These are phyloP conservation scores for Heliangelus exortis DNA, from an alignment of 2,797 vertebrate species.

Conservation along the genomic window DNA sequence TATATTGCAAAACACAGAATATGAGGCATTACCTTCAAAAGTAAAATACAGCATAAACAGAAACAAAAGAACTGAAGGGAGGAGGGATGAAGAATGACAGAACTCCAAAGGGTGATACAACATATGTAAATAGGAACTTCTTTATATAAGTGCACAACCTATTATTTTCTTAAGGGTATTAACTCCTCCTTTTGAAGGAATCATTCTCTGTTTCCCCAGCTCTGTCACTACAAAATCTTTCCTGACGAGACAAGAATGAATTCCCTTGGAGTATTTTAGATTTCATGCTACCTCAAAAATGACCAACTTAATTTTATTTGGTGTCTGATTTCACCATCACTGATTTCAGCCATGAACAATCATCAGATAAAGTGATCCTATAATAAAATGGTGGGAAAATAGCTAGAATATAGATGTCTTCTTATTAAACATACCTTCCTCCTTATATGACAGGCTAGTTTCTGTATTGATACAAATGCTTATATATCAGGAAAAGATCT, in stretches of 20 bases:
- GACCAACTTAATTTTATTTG: background rate
- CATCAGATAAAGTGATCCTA: background rate
- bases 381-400: background rate
- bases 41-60: background rate
- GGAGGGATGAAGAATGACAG: background rate
- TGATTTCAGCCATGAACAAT: background rate
- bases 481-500: background rate
- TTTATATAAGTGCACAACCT: background rate
- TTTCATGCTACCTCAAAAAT: background rate
- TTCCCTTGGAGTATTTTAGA: background rate
- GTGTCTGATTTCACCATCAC: background rate
- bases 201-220: background rate
- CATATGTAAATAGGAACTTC: background rate
- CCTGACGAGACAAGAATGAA: background rate
- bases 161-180: background rate
- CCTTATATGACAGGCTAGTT: background rate
- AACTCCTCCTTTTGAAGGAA: background rate
- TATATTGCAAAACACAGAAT: background rate
- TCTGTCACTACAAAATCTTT: background rate
- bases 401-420: background rate
- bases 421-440: background rate
- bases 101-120: background rate
- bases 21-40: background rate
- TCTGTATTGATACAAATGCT: background rate
- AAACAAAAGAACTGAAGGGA: background rate